Evolutionary conservation across 2,113 vertebrate genomes (phyloP), one percentile per base, ranked within the genome.

Genomic region (Dipodomys stephensi): DNA sequence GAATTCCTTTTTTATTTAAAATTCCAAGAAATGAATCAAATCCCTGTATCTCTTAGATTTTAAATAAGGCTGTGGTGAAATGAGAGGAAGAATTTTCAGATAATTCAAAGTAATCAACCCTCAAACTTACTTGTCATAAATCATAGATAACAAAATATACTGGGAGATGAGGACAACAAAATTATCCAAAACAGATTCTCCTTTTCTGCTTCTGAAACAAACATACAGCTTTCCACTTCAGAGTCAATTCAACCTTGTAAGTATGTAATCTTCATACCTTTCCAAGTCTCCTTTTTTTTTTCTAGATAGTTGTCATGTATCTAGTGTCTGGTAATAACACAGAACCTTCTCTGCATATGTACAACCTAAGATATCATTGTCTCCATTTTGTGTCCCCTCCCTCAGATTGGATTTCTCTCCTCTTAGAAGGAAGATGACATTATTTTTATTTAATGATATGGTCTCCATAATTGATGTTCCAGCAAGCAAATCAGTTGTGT

Each of bases 271-370:
- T 39, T 30, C 53, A 32, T 60, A 83, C 64, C 69, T 89, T 90
- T 22, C 46, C 65, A 80, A 1, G 0, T 23, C 95, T 90, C 83
- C 84, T 95, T 91, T 90, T 27, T 86, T 91, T 96, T 96, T 96
- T 12, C 79, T 82, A 79, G 76, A 81, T 9, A 69, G 39, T 5
- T 15, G 25, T 2, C 86, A 94, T 69, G 87, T 82, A 94, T 22
- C 93, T 93, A 97, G 94, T 96, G 93, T 95, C 96, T 92, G 96
- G 90, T 93, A 79, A 39, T 83, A 88, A 73, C 83, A 84, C 81
- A 95, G 94, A 96, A 96, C 35, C 90, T 93, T 86, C 90, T 88
- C 80, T 84, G 71, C 93, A 90, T 91, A 91, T 92, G 92, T 96
- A 96, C 60, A 78, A 74, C 49, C 94, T 88, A 68, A 97, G 90